phyloP scores from a whole-genome alignment of 2,888 invertebrate genomes.

The Globia sparganii region DNA sequence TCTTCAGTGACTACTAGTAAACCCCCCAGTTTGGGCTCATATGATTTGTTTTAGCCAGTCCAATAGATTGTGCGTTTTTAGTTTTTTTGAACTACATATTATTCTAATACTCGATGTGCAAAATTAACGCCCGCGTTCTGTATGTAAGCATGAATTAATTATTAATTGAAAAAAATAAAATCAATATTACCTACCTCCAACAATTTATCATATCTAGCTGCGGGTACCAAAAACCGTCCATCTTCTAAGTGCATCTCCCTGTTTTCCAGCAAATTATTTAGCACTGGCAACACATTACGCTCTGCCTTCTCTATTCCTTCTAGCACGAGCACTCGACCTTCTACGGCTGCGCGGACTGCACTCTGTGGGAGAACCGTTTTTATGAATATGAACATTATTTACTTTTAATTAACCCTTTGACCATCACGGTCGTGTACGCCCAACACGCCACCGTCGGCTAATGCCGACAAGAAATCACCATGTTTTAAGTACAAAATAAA shows the following conservation, averaged over 20 bases:
- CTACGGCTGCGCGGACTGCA: constrained; percentile 97
- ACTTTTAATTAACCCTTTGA: no score
- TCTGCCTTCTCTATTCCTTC: constrained; percentile 99
- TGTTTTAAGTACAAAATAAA: no score
- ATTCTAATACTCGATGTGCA: background rate
- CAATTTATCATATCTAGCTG: constrained; percentile 96
- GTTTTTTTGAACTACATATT: background rate
- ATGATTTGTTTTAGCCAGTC: background rate
- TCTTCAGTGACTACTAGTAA: background rate
- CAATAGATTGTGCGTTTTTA: background rate
- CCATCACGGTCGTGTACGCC: no score
- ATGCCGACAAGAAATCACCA: no score
- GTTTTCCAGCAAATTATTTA: constrained; percentile 99
- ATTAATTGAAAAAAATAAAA: background rate
- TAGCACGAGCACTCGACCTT: constrained; percentile 96
- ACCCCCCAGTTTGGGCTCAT: background rate
- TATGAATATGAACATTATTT: background rate
- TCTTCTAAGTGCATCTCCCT: constrained; percentile 99
- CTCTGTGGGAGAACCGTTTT: constrained; percentile 89
- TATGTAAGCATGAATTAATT: background rate
- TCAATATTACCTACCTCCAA: constrained; percentile 93
- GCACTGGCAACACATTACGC: constrained; percentile 98
- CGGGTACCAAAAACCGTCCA: constrained; percentile 97
- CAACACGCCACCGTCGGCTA: no score
- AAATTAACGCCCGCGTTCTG: background rate